Base-by-base conservation (phyloP, 2,888 invertebrate species). In the Drosophila subsilvestris region DNA sequence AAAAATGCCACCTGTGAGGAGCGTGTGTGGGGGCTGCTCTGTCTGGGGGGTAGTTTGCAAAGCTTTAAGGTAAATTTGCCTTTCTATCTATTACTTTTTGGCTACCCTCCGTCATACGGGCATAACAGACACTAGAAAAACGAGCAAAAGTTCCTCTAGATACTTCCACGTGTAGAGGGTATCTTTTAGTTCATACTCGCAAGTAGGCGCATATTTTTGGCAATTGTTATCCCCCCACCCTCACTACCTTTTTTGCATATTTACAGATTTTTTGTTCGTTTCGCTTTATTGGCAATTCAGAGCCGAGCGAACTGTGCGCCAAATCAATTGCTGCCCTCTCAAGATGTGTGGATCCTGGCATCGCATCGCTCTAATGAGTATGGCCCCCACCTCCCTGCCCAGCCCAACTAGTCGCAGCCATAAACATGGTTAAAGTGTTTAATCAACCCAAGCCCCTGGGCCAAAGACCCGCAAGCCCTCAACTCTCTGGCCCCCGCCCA, bases 1-100 rank as follows among this genome's bases (percentile, higher is more conserved):
- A 68, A 78, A 85, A 88, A 78, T 88, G 77, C 88, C 86, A 88
- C 86, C 83, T 88, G 76, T 75, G 83, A 78, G 86, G 83, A 73
- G 75, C 66, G 70, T 32, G 25, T 25, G 75, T 76, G 86, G 82
- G 85, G 82, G 73, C 74, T 69, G 70, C 14, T n/a, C 37, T 60
- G 70, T 67, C 75, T 66, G 75, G 73, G 63, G 78, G 68, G 63
- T 74, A 66, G 80, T 82, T 86, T 67, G 20, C 79, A 69, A n/a
- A 37, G 85, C 79, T 70, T 65, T 47, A 78, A 68, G 71, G 66
- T 73, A 83, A 69, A 76, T 84, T 82, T 82, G 51, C 76, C 63
- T 76, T 69, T 57, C 68, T 76, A 57, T 51, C 27, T 60, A 51
- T 43, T 22, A n/a, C 42, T 43, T 25, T 49, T 20, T 32, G n/a